Percentiles rank a stretch among this genome's conserved stretches.
These are phyloP conservation scores for Drosophila ogumai DNA, from an alignment of 1,140 invertebrate species.

Conservation along the genomic window DNA sequence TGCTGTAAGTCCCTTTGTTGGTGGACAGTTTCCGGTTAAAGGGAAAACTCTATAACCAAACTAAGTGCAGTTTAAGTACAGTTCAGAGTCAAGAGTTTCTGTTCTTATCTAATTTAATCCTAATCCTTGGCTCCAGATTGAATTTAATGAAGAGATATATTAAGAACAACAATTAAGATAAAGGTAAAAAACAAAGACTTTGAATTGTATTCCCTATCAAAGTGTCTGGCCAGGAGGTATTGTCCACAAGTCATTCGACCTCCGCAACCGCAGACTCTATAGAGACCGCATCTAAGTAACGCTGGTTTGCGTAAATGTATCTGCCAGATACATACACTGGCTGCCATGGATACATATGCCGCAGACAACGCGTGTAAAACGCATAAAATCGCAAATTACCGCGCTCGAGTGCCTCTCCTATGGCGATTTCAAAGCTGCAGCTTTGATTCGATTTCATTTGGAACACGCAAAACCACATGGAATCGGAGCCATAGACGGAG, in stretches of 20 bases:
- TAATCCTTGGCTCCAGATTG: not conserved
- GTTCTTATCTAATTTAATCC: constrained; percentile 1
- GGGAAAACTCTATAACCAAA: not conserved
- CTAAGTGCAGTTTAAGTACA: not conserved
- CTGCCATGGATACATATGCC: constrained; percentile 47
- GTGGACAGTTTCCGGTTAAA: constrained; percentile 51
- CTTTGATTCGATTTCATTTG: constrained; percentile 78
- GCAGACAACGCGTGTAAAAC: constrained; percentile 62
- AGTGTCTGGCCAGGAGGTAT: not conserved
- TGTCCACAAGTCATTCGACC: constrained; percentile 4
- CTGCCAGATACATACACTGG: constrained; percentile 42
- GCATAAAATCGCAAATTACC: constrained; percentile 78
- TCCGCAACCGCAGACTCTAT: constrained; percentile 18
- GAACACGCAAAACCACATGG: constrained; percentile 44
- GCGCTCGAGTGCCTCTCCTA: constrained; percentile 64
- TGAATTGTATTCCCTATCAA: not conserved
- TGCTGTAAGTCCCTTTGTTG: constrained; percentile 5
- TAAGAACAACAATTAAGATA: too few species aligned
- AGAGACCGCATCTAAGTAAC: constrained; percentile 4
- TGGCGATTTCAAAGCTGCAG: constrained; percentile 50
- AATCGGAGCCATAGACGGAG: constrained; percentile 11
- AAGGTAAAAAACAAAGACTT: not conserved
- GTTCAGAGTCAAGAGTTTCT: not conserved
- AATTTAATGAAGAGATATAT: too few species aligned
- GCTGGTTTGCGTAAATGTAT: constrained; percentile 43